Evolutionary conservation across 2,888 invertebrate species (phyloP), one percentile per base, ranked within the genome.

Genomic region (Lycaena phlaeas): DNA sequence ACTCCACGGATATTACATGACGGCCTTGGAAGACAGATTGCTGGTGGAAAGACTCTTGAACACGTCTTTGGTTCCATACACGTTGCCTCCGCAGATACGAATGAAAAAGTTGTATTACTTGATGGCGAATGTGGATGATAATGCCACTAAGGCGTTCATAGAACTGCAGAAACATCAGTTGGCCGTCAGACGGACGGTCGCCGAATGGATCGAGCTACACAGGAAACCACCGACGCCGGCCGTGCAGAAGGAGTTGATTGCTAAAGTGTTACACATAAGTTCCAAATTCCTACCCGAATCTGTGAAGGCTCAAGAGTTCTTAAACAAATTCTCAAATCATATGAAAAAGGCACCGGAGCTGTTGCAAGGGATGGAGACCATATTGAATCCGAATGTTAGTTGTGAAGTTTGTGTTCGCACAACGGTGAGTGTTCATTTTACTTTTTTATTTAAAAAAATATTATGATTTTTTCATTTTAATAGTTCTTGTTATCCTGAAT

Each of bases 331-430:
- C 65, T 94, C 93, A 40, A 76, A 79, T 30, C 92, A 94, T 66
- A 87, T 96, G 86, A 88, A 89, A 44, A 89, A 90, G 53, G 93
- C 94, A 59, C 71, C 87, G 0, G 79, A 86, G 31, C 60, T 94
- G 43, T 68, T 96, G 53, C 76, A 76, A 53, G 92, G 92, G 36
- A 93, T 98, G 90, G 94, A 95, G 70, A 92, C 90, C 1, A 93
- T 97, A 42, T 88, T 96, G 15, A 91, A 92, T 53, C 93, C 94
- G 0, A 94, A 94, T 59, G 95, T 95, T n/a, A 92, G 93, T 46
- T 97, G 97, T 61, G 94, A 94, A 64, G 94, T 95, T 53, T 97
- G 97, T 61, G 95, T 96, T n/a, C 94, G 95, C 52, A 92, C 92
- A 27, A 96, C 96, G 64, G 88, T 90, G 47, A 87, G 88, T 75